Percentiles rank a stretch among this genome's conserved stretches.
These are phyloP conservation scores for Peromyscus eremicus DNA, from an alignment of 2,797 vertebrate genomes.

Conservation along the genomic window DNA sequence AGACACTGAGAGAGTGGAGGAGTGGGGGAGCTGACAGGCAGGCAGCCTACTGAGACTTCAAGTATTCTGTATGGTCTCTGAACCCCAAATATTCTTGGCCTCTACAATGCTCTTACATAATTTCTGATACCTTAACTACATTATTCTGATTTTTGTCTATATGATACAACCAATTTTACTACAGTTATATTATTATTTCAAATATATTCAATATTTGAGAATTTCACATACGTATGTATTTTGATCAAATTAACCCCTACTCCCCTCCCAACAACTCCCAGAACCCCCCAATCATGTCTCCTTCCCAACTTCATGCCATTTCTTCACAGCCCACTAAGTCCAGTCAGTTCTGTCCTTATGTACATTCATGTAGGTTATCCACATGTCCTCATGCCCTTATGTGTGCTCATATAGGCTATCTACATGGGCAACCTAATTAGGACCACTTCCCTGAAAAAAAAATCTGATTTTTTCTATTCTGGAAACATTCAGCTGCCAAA, in stretches of 20 bases:
- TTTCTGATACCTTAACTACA: not conserved
- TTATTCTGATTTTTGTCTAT: not conserved
- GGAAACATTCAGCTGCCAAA: not conserved
- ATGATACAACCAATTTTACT: conserved; percentile 1
- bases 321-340: not conserved
- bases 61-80: not conserved
- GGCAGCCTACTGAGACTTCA: not conserved
- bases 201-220: not conserved
- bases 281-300: too few species aligned
- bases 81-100: not conserved
- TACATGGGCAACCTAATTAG: not conserved
- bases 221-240: not conserved
- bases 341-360: not conserved
- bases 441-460: not conserved
- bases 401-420: not conserved
- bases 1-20: not conserved
- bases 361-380: not conserved
- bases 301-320: not conserved
- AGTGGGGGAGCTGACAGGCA: not conserved
- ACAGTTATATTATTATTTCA: conserved; percentile 8
- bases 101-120: not conserved
- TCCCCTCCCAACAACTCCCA: not conserved
- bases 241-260: not conserved
- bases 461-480: not conserved
- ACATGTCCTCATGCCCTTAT: not conserved